A percentile compares a stretch with the other conserved stretches of the same genome.
Conservation (phyloP, 2,797 vertebrate species). For the Strix occidentalis region DNA sequence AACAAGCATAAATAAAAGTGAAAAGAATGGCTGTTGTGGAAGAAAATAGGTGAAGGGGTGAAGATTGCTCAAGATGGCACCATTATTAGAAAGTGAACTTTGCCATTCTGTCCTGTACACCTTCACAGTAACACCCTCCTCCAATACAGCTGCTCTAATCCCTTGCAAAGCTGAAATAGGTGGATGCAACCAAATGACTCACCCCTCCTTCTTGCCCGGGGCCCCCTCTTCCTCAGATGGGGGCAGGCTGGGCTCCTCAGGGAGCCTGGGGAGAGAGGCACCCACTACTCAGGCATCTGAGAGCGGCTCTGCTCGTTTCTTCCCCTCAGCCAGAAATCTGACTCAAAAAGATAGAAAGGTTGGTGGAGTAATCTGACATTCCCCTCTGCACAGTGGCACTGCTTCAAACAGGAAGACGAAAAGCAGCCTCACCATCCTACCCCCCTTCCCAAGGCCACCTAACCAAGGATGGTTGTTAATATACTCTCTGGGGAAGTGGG, state of each 20-base stretch:
- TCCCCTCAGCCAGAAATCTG: background rate
- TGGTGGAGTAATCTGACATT: background rate
- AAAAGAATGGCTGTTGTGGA: background rate
- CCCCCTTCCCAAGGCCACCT: background rate
- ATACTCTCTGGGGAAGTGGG: background rate
- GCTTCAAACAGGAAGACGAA: background rate
- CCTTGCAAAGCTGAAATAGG: background rate
- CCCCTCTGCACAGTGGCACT: background rate
- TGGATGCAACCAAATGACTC: background rate
- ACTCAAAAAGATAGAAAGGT: background rate
- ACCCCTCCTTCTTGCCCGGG: background rate
- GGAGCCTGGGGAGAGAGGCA: background rate
- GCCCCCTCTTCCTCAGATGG: fast-evolving
- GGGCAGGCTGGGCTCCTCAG: background rate
- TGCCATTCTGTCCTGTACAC: background rate
- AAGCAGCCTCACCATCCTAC: background rate
- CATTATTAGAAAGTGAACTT: background rate
- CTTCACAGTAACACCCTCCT: background rate
- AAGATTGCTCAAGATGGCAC: background rate
- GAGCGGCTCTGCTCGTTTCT: background rate
- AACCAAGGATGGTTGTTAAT: background rate
- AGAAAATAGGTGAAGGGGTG: background rate
- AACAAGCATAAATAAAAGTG: background rate
- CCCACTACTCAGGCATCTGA: fast-evolving
- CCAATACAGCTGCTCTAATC: fast-evolving